Conservation (phyloP, 2,888 invertebrate genomes). For the Anaspis maculata region DNA sequence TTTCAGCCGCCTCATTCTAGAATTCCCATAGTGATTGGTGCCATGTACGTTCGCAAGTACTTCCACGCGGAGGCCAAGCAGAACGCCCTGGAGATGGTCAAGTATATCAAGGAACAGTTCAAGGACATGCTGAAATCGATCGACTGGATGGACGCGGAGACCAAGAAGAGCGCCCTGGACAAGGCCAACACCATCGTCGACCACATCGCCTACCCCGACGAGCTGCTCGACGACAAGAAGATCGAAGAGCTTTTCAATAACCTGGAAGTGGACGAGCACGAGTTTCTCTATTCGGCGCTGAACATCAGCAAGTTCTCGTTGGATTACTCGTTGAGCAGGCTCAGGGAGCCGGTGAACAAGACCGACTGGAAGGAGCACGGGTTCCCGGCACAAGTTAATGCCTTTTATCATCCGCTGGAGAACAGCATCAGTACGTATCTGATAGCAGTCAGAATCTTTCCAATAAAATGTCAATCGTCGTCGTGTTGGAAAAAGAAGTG, state of each 20-base stretch:
- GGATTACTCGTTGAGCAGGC: constrained; percentile 43
- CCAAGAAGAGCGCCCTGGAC: constrained; percentile 60
- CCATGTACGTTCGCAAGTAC: constrained; percentile 73
- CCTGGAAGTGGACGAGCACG: constrained; percentile 38
- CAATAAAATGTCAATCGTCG: no score
- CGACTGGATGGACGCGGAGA: constrained; percentile 82
- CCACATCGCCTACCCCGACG: constrained; percentile 83
- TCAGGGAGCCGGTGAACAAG: constrained; percentile 46
- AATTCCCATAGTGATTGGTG: constrained; percentile 37
- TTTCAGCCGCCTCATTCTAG: constrained; percentile 8
- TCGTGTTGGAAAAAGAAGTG: no score
- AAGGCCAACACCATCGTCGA: constrained; percentile 71
- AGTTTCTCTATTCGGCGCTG: constrained; percentile 43
- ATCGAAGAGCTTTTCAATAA: constrained; percentile 64
- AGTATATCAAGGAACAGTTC: constrained; percentile 69
- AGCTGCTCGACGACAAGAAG: constrained; percentile 68
- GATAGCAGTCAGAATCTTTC: no score
- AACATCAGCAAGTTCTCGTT: constrained; percentile 45
- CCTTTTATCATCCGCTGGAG: constrained; percentile 14
- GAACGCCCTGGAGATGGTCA: constrained; percentile 73
- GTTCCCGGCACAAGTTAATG: constrained; percentile 31
- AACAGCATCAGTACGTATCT: constrained; percentile 40
- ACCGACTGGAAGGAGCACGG: constrained; percentile 49
- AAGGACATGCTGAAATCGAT: constrained; percentile 62
- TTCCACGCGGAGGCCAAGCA: constrained; percentile 73